phyloP scores from a whole-genome alignment of 2,888 invertebrate genomes.

The Phytoseiulus persimilis region DNA sequence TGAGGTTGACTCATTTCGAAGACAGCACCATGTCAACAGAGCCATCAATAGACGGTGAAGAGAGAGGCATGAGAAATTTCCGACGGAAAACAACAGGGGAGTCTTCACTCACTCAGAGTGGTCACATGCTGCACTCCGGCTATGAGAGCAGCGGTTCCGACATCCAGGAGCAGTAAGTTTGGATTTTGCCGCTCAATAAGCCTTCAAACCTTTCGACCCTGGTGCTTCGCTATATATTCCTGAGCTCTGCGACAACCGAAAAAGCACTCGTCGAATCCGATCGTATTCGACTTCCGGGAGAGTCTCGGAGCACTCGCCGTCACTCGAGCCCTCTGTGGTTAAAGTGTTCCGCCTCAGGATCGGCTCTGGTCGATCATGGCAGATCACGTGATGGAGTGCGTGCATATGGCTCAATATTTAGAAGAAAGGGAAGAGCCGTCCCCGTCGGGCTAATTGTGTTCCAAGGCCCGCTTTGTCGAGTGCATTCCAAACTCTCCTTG shows the following conservation, averaged over 20 bases:
- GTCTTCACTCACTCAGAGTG: constrained; percentile 6
- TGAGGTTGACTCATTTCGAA: constrained; percentile 8
- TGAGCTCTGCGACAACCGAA: too few species aligned
- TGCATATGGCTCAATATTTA: background rate
- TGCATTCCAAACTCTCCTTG: too few species aligned
- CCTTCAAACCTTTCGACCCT: too few species aligned
- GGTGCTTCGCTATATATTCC: too few species aligned
- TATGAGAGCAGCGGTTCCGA: constrained; percentile 17
- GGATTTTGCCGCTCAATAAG: too few species aligned
- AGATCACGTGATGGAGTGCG: background rate
- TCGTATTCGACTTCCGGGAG: too few species aligned
- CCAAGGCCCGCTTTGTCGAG: background rate
- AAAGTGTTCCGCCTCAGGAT: too few species aligned
- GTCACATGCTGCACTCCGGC: background rate
- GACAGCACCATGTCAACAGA: constrained; percentile 17
- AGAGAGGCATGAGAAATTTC: background rate
- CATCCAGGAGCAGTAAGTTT: background rate
- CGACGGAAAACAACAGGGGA: background rate
- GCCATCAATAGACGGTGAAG: constrained; percentile 28
- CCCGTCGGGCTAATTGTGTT: background rate
- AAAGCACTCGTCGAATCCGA: too few species aligned
- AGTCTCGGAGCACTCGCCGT: too few species aligned
- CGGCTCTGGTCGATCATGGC: background rate
- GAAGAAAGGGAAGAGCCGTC: background rate
- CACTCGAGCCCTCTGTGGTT: too few species aligned